Conservation (phyloP, 2,113 vertebrate genomes). For the Proterorhinus semilunaris region DNA sequence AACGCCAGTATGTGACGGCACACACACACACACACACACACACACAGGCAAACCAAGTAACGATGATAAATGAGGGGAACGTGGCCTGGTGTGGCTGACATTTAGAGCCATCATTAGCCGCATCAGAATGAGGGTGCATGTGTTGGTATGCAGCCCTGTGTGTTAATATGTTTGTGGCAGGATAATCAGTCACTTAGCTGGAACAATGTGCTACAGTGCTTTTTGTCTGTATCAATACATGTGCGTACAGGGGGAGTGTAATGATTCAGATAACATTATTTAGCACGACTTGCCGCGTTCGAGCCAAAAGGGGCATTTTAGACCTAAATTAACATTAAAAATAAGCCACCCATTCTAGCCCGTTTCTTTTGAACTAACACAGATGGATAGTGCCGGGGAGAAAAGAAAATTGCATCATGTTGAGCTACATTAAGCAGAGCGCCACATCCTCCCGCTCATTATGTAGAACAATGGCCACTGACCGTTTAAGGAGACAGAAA, state of each 20-base stretch:
- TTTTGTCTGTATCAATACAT: constrained; percentile 15
- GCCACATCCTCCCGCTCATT: constrained; percentile 8
- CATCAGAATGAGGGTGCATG: constrained; percentile 17
- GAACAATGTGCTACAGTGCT: constrained; percentile 51
- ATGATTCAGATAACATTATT: constrained; percentile 46
- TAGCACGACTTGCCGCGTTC: constrained; percentile 42
- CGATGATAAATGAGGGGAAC: constrained; percentile 60
- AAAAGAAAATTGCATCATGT: constrained; percentile 19
- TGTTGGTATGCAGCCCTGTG: constrained; percentile 19
- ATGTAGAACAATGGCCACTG: constrained; percentile 5
- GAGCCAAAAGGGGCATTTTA: constrained; percentile 26
- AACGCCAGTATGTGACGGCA: constrained; percentile 22
- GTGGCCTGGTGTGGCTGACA: constrained; percentile 63
- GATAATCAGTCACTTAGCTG: constrained; percentile 56
- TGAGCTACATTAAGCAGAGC: constrained; percentile 20
- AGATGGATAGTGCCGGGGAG: constrained; percentile 13
- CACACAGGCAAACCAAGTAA: constrained; percentile 36
- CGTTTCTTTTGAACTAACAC: constrained; percentile 29
- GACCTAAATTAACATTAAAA: constrained; percentile 40
- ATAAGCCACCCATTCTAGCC: constrained; percentile 19
- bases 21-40: constrained; percentile 11
- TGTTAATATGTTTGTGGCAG: constrained; percentile 49
- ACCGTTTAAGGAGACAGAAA: background rate
- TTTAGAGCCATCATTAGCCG: constrained; percentile 66
- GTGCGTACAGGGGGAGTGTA: constrained; percentile 22